Base-by-base conservation (phyloP, 2,113 vertebrate genomes). In the Corythornis vintsioides region DNA sequence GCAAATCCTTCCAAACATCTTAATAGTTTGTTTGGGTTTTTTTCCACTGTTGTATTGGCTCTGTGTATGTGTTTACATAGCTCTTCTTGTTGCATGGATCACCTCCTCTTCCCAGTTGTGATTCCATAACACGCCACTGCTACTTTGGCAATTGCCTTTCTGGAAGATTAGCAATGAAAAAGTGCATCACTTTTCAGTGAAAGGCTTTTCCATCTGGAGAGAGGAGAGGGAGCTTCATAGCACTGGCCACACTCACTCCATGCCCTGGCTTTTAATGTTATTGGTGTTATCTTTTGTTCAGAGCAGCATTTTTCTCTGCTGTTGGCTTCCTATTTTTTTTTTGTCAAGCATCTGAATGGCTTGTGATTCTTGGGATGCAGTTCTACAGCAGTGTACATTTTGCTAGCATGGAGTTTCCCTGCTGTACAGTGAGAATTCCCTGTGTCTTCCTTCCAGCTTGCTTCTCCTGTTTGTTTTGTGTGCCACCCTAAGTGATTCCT, bases 401-500 rank as follows among this genome's bases (percentile, higher is more conserved):
- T 66, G 33, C 59, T 73, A 74, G 47, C 61, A 35, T 82, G 95
- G 72, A 94, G 40, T 73, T 93, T 77, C 56, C 22, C 52, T 83
- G 26, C 67, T 80, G 6, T 33, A 20, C 29, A 80, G 42, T 35
- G 78, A 89, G 60, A 83, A 83, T 87, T 85, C 76, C 55, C n/a
- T 64, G 28, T 60, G 42, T 80, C 35, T 84, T 77, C 50, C 33
- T 80, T 80, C 81, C 72, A 88, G 72, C 61, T 89, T 71, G 64
- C 81, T 86, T 89, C 88, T 91, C 59, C 90, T 85, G 78, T 95
- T 94, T 96, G 83, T 92, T 92, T 92, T 83, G 66, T 94, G 86
- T 94, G 78, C 40, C 18, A 90, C 90, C 81, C 88, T 94, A 82
- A 92, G 84, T 87, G 89, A 83, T 95, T 91, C 94, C 94, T 96